These are phyloP conservation scores for Rhinolophus ferrumequinum DNA, from an alignment of 2,113 vertebrate genomes.

Conservation along the genomic window DNA sequence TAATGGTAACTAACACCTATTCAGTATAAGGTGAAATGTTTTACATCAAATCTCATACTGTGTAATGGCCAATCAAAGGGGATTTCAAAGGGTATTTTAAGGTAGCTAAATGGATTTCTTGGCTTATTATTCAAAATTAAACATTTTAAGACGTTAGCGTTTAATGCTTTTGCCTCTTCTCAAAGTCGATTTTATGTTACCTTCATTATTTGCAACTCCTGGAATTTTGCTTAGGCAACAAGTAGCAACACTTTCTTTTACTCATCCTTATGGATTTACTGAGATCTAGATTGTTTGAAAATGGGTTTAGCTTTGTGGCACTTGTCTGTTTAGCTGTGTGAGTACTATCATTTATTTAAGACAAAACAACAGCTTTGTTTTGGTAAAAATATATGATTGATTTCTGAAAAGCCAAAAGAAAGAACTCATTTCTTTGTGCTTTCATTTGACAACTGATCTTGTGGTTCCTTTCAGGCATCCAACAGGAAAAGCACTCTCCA, in stretches of 20 bases:
- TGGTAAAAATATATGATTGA: neutral
- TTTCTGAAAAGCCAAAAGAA: constrained; percentile 51
- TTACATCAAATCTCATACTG: constrained; percentile 85
- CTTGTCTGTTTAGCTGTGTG: neutral
- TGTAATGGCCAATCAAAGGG: constrained; percentile 85
- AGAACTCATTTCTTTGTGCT: neutral
- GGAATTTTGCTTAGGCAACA: constrained; percentile 77
- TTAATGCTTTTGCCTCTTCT: constrained; percentile 84
- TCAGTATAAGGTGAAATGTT: constrained; percentile 84
- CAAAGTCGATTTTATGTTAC: constrained; percentile 85
- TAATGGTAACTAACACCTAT: constrained; percentile 83
- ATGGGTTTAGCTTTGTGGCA: constrained; percentile 61
- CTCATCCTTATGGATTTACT: constrained; percentile 73
- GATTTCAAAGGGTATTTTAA: constrained; percentile 79
- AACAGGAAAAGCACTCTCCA: constrained; percentile 69
- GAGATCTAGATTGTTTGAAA: constrained; percentile 78
- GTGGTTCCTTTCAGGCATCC: constrained; percentile 79
- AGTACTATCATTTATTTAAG: constrained; percentile 39
- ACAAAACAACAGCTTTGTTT: constrained; percentile 18
- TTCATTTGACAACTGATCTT: constrained; percentile 54
- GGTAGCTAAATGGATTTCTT: constrained; percentile 84
- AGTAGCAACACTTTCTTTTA: constrained; percentile 75
- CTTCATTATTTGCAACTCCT: constrained; percentile 80
- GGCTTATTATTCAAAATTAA: constrained; percentile 84
- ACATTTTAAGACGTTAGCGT: constrained; percentile 85